Base-by-base conservation (phyloP, 2,797 vertebrate genomes). In the Danio tinwini region DNA sequence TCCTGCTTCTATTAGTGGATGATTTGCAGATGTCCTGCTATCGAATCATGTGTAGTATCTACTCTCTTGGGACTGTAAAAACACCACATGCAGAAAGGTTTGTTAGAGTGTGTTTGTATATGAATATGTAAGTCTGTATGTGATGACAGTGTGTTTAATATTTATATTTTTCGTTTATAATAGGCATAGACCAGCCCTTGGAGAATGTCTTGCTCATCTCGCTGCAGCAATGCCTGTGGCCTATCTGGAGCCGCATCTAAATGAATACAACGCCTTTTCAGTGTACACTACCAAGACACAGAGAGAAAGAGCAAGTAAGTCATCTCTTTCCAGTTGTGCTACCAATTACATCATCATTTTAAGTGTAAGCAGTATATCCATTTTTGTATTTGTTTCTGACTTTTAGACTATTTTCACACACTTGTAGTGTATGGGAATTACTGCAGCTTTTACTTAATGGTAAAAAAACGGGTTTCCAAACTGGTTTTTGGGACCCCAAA, bases 1-100 rank as follows among this genome's bases (percentile, higher is more conserved):
- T 47, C 37, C 45, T 17, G 67, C 7, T 19, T 37, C 19, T 55
- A 39, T 50, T 88, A 98, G 97, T 98, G 93, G 97, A 98, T 39
- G 97, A 98, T 14, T 94, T 98, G 6, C 97, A 98, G 90, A 96
- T 98, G 84, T 98, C 97, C 21, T 98, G 97, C 82, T 98, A 98
- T 88, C 95, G 97, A 81, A 97, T 95, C 10, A 95, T 98, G 87
- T 97, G 96, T 82, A 98, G 96, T 82, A 98, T 98, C 87, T 98
- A 98, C 90, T 98, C 96, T 2, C 89, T 98, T 64, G 97, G 97
- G n/a, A 97, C 96, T 1, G 96, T 97, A 73, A 96, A 95, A 88
- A 97, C 95, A 82, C 91, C 95, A 78, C 96, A 97, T 2, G 96
- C 98, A 76, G 97, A 98, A 86, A 95, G 96, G 97, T 98, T 92